Percentiles rank a stretch among this genome's conserved stretches.
Evolutionary conservation across 2,113 vertebrate species (phyloP).

Genomic region (Urocitellus parryii): DNA sequence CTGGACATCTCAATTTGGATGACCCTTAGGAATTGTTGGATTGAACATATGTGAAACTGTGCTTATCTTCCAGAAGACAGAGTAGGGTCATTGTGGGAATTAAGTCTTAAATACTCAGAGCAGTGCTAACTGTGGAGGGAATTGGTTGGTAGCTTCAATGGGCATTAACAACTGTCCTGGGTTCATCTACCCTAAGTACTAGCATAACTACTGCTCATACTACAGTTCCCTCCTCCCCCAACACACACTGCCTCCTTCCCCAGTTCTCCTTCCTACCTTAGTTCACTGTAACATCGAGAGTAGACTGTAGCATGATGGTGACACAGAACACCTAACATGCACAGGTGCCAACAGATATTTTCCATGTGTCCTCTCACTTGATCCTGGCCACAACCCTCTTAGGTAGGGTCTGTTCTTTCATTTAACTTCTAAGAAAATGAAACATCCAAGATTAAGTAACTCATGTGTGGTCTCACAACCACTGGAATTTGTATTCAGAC

Average conservation of each 20-base stretch:
- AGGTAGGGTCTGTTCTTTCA: background rate
- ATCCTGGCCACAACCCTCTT: background rate
- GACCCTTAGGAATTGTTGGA: background rate
- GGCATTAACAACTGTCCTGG: background rate
- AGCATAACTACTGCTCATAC: background rate
- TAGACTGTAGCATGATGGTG: background rate
- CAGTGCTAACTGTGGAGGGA: background rate
- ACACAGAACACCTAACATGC: background rate
- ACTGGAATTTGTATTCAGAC: background rate
- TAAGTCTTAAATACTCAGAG: background rate
- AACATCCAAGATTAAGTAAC: background rate
- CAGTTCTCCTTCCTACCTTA: background rate
- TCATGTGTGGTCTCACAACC: background rate
- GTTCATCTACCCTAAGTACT: background rate
- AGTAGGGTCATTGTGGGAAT: background rate
- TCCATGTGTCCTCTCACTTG: background rate
- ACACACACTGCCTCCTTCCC: background rate
- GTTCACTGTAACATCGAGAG: background rate
- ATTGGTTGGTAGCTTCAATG: background rate
- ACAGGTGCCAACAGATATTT: background rate
- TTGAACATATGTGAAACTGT: background rate
- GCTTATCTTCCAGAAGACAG: background rate
- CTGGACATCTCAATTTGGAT: background rate
- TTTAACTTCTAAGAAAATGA: background rate
- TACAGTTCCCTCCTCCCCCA: accelerated